Percentiles rank a stretch among this genome's conserved stretches.
Evolutionary conservation across 2,797 vertebrate species (phyloP).

Genomic region (Platalea minor): DNA sequence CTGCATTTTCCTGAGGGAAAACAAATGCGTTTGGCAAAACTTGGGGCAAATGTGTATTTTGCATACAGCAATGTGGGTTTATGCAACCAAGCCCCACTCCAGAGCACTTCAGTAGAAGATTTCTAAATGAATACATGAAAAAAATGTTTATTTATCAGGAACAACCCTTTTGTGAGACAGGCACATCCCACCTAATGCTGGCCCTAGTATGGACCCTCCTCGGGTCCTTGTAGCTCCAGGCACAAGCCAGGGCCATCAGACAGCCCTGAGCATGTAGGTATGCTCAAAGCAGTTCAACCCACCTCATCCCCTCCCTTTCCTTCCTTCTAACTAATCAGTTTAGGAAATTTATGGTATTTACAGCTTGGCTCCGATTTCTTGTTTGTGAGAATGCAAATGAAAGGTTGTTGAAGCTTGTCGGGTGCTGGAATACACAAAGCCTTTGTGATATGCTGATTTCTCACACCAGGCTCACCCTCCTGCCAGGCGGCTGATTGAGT

Average conservation of each 20-base stretch:
- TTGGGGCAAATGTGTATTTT: neutral
- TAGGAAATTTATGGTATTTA: constrained; percentile 13
- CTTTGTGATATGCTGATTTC: constrained; percentile 29
- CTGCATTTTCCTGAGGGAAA: neutral
- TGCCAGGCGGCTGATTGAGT: neutral
- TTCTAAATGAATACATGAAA: neutral
- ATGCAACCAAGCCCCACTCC: neutral
- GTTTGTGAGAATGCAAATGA: constrained; percentile 48
- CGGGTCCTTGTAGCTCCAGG: neutral
- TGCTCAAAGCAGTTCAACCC: neutral
- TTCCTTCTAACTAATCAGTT: constrained; percentile 5
- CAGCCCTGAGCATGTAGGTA: neutral
- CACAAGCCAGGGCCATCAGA: neutral
- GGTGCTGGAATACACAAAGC: neutral
- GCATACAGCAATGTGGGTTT: neutral
- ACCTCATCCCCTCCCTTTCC: neutral
- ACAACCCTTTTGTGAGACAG: neutral
- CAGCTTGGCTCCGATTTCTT: neutral
- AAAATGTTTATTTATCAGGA: neutral
- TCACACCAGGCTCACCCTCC: constrained; percentile 38
- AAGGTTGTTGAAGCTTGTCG: neutral
- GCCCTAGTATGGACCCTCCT: neutral
- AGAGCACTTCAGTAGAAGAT: neutral
- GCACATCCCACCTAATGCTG: neutral
- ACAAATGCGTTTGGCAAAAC: neutral